Evolutionary conservation across 2,888 invertebrate genomes (phyloP), one percentile per base, ranked within the genome.

Genomic region (Microchrysa polita): DNA sequence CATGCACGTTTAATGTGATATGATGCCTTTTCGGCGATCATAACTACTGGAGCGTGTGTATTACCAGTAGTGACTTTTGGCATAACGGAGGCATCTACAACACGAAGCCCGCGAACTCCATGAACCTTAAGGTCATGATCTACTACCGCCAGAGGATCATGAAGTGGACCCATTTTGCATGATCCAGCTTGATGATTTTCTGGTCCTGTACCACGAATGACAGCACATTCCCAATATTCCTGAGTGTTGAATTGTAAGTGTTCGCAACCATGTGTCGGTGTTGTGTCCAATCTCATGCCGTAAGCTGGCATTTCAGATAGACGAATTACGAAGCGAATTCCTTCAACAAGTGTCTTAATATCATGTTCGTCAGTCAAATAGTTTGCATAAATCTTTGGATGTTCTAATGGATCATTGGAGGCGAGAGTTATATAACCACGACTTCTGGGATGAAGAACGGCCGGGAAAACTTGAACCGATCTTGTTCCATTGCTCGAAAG

Each of bases 361-460:
- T 97, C 97, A 75, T 93, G 80, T 22, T 83, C 82, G 14, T 84
- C 83, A 52, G 81, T 81, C 67, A 87, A 86, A 81, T 88, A 93
- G 86, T 94, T 94, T 40, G 94, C 94, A 80, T 91, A 92, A 73
- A 98, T 95, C 79, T 92, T 87, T 0, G 97, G 97, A 78, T 92
- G 90, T 1, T 90, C 91, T 60, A 92, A 86, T 0, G 97, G 97
- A 84, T 97, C 91, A 65, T 87, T 88, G 10, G 91, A 92, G 75
- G 88, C 88, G 76, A 98, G 87, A 77, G 90, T 90, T 2, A 93
- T 83, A 42, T 88, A 89, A 0, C 98, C 98, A 9, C 93, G 88
- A 77, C 96, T 96, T 82, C 93, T 92, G 0, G 97, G 95, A 80
- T 95, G 92, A 79, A 98, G 83, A 0, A 94, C 90, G 0, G 94